Conservation (phyloP, 2,888 invertebrate genomes). For the Campoplex capitator region DNA sequence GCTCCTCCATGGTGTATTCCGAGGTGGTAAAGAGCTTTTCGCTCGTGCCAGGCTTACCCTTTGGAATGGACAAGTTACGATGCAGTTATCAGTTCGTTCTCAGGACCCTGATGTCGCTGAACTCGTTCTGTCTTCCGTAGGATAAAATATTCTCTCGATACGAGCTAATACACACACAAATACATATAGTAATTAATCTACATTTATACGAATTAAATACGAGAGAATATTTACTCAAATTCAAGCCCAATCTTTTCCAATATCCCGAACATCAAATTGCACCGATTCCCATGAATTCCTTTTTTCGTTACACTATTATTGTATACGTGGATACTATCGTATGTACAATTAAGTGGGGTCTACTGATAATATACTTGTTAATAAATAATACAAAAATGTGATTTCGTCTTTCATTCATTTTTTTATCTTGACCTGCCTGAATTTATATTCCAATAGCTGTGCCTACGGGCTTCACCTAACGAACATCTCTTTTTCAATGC, state of each 20-base stretch:
- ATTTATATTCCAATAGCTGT: not conserved
- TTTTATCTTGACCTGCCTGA: not conserved
- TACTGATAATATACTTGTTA: slow-evolving; percentile 40
- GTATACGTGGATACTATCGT: slow-evolving; percentile 17
- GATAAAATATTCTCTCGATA: slow-evolving; percentile 85
- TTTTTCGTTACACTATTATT: slow-evolving; percentile 41
- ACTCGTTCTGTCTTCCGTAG: slow-evolving; percentile 93
- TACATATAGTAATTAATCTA: not conserved
- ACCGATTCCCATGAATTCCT: slow-evolving; percentile 19
- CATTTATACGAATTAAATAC: slow-evolving; percentile 39
- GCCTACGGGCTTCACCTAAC: no score
- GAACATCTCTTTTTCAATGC: no score
- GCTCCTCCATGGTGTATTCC: slow-evolving; percentile 93
- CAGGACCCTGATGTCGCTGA: slow-evolving; percentile 94
- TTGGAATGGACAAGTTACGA: slow-evolving; percentile 93
- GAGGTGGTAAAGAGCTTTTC: slow-evolving; percentile 95
- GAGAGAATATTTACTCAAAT: slow-evolving; percentile 28
- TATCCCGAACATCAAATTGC: not conserved
- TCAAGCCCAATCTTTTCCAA: not conserved
- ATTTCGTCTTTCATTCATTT: not conserved
- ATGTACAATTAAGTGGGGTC: slow-evolving; percentile 28
- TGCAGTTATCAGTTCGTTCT: slow-evolving; percentile 96
- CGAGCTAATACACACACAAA: not conserved
- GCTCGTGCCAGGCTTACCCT: slow-evolving; percentile 94
- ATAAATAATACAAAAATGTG: slow-evolving; percentile 33